These are phyloP conservation scores for Copsychus sechellarum DNA, from an alignment of 2,113 vertebrate species.

Conservation along the genomic window DNA sequence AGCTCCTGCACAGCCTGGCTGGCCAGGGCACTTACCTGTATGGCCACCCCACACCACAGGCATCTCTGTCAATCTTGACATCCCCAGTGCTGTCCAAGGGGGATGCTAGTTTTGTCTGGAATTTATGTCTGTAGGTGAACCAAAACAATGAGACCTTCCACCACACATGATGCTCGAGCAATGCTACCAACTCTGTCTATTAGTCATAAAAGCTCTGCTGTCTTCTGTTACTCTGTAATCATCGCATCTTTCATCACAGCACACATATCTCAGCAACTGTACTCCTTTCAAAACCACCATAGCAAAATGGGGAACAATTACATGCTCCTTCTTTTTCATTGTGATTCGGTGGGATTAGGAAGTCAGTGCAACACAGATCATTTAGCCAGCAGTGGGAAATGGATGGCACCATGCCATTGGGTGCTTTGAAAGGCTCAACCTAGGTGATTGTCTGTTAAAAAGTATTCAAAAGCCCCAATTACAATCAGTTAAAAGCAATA, in stretches of 20 bases:
- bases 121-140: neutral
- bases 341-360: neutral
- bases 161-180: neutral
- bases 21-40: neutral
- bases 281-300: neutral
- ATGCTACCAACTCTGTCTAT: neutral
- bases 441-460: conserved; percentile 40
- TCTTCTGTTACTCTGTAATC: conserved; percentile 16
- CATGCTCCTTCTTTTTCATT: neutral
- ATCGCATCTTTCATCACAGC: conserved; percentile 20
- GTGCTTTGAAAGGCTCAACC: conserved; percentile 17
- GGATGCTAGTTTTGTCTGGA: neutral
- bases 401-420: neutral
- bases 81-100: neutral
- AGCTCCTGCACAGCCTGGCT: neutral
- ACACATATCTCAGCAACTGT: conserved; percentile 12
- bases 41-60: neutral
- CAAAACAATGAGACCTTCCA: neutral
- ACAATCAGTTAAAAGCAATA: conserved; percentile 61
- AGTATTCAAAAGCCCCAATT: conserved; percentile 41
- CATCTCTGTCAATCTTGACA: neutral
- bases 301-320: neutral
- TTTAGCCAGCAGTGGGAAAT: neutral
- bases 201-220: conserved; percentile 18
- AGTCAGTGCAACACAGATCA: neutral